Base-by-base conservation (phyloP, 1,140 invertebrate species). In the Coptotermes formosanus region DNA sequence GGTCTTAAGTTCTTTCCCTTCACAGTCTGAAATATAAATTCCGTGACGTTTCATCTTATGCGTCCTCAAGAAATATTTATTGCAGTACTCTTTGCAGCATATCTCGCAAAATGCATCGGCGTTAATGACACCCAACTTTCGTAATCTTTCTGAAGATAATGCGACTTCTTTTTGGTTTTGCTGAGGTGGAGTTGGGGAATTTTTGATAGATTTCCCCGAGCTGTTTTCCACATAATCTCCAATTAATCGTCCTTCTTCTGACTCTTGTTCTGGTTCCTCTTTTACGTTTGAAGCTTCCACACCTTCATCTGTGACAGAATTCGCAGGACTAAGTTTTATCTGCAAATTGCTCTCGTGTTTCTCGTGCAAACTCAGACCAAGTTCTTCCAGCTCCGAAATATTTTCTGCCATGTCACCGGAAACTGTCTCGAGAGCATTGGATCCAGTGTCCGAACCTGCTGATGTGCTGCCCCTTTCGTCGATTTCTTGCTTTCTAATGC, bases 81-180 rank as follows among this genome's bases (percentile, higher is more conserved):
- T 99, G 90, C 96, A 97, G 90, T 98, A 97, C 91, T 98, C 97
- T 90, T 98, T 98, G 89, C 96, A 96, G 90, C 98, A 99, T 82
- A 98, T 94, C 89, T 98, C 97, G 91, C 97, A 99, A 90, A 98
- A 98, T 23, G 96, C 96, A 88, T 97, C 96, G 4, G 95, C 94
- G 90, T 97, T 97, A 87, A 96, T 94, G 0, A 97, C 95, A 19
- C 96, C 96, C 48, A 97, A 91, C 86, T 95, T 93, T 7, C 94
- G 92, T 21, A 97, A 90, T 38, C 94, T 94, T 83, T 96, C 96
- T 32, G 69, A 59, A 30, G 86, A 86, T 45, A 85, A 81, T n/a
- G 55, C 45, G 19, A 32, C 19, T 43, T 85, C 85, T 81, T 85
- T 85, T 25, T 9, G 23, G 16, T n/a, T 82, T 52, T n/a, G 30